phyloP scores from a whole-genome alignment of 1,140 invertebrate species.

The Calephelis virginiensis region DNA sequence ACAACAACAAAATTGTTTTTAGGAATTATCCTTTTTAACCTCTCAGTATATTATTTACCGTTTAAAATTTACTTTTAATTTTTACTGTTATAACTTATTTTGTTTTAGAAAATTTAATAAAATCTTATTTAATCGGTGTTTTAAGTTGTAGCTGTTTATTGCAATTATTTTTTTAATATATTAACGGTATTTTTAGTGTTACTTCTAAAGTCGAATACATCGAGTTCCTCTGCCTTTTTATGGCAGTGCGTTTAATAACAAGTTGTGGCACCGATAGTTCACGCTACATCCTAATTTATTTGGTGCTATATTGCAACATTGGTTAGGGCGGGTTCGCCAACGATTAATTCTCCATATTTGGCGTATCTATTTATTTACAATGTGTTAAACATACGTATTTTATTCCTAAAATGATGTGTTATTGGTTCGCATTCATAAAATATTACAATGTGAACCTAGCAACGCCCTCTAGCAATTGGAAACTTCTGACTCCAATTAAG shows the following conservation, averaged over 20 bases:
- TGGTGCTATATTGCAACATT: conserved; percentile 62
- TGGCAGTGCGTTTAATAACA: neutral
- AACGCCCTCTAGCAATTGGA: too few species aligned
- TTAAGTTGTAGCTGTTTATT: conserved; percentile 6
- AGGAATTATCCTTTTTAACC: neutral
- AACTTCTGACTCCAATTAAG: too few species aligned
- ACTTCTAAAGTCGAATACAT: conserved; percentile 1
- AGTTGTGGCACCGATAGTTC: conserved; percentile 21
- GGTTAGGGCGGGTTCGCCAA: conserved; percentile 23
- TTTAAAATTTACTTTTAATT: conserved; percentile 1
- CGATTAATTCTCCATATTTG: neutral
- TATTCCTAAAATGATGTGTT: too few species aligned
- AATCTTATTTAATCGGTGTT: conserved; percentile 6
- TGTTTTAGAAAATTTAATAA: conserved; percentile 6
- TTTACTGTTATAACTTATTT: conserved; percentile 8
- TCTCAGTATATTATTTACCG: conserved; percentile 2
- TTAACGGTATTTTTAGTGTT: neutral
- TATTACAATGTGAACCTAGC: too few species aligned
- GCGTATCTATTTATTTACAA: neutral
- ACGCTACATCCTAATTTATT: conserved; percentile 53
- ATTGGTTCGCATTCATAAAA: too few species aligned
- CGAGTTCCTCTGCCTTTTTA: conserved; percentile 7
- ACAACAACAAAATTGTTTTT: neutral
- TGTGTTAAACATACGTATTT: too few species aligned
- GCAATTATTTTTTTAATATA: conserved; percentile 3